Base-by-base conservation (phyloP, 2,888 invertebrate genomes). In the Coelinius sp. region DNA sequence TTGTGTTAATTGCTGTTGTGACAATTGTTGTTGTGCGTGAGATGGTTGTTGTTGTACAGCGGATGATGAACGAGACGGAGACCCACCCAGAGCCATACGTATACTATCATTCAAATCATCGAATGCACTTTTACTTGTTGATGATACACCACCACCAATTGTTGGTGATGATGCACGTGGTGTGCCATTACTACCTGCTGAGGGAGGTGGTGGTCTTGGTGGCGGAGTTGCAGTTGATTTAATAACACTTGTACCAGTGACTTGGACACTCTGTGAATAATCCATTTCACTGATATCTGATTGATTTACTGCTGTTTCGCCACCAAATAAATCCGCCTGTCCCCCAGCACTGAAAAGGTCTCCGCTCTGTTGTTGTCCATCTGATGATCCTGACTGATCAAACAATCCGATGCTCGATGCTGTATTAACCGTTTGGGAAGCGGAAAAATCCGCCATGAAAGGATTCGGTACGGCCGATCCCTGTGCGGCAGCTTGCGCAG, bases 91-190 rank as follows among this genome's bases (percentile, higher is more conserved):
- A 64, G 92, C 92, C 90, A 92, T 91, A 72, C 92, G 89, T 89
- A 93, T 92, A 70, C 90, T 92, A 82, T 92, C 92, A 82, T 92
- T 92, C 77, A 93, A 90, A 81, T 92, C 92, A 83, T 92, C 92
- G 85, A 92, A 91, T 38, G 92, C 92, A 79, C 91, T 92, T 82
- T 92, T 92, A 68, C 89, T 89, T n/a, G n/a, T n/a, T 74, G 89
- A 88, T 89, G 89, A 85, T 75, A 88, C 88, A 76, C 89, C 70
- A 90, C 90, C 56, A 76, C 89, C 70, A 90, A 90, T 53, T 63
- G 90, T 89, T 20, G 84, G 90, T 79, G 81, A 90, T 84, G 80
- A 76, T 49, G 83, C 80, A 75, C 83, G 82, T 74, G 87, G 83
- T 79, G 87, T 80, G 81, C 85, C 82, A 82, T 86, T 83, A 74